Conservation (phyloP, 2,113 vertebrate species). For the Erythrocercus mccallii region DNA sequence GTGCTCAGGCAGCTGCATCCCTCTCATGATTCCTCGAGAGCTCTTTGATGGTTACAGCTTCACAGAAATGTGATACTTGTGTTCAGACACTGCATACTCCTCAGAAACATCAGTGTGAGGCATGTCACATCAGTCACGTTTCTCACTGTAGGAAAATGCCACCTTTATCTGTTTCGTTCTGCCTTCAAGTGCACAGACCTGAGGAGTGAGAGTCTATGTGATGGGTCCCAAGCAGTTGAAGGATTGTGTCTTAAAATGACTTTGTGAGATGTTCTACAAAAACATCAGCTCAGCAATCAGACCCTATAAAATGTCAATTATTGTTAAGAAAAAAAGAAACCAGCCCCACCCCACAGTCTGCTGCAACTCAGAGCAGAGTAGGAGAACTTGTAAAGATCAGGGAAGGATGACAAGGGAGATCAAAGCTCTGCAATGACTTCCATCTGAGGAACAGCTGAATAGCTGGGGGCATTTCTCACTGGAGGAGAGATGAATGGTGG, state of each 20-base stretch:
- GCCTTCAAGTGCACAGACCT: background rate
- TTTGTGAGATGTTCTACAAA: background rate
- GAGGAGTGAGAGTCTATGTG: background rate
- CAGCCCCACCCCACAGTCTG: background rate
- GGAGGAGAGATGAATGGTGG: background rate
- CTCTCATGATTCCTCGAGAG: background rate
- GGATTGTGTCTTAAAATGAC: background rate
- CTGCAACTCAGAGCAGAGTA: background rate
- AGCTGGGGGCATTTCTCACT: background rate
- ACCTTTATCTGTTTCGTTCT: background rate
- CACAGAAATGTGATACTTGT: background rate
- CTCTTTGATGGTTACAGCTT: background rate
- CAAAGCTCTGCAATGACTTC: slow-evolving; percentile 16
- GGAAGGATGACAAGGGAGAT: background rate
- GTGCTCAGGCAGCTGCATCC: background rate
- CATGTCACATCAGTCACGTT: background rate
- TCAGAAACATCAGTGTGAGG: background rate
- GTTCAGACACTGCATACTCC: background rate
- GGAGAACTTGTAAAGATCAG: background rate
- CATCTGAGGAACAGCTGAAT: slow-evolving; percentile 31
- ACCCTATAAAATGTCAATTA: background rate
- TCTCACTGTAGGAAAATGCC: background rate
- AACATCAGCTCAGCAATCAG: background rate
- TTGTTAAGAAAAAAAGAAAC: background rate
- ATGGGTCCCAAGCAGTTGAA: background rate